These are phyloP conservation scores for Petrocephalus sullivani DNA, from an alignment of 2,797 vertebrate species.

Conservation along the genomic window DNA sequence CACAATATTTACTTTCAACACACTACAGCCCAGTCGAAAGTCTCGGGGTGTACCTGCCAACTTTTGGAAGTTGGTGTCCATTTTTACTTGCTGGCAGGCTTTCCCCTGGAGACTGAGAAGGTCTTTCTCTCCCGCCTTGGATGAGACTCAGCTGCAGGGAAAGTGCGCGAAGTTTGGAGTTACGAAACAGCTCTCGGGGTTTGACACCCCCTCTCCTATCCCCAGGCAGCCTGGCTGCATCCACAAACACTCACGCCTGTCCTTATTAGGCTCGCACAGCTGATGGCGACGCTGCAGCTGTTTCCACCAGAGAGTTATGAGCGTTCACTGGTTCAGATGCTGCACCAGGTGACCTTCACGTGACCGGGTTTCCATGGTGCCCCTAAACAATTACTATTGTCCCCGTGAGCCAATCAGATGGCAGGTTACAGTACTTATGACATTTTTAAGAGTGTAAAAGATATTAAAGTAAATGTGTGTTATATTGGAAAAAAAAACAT, in stretches of 20 bases:
- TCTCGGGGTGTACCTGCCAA: not conserved
- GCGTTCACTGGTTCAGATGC: not conserved
- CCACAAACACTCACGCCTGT: conserved; percentile 35
- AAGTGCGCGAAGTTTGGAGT: not conserved
- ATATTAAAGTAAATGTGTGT: not conserved
- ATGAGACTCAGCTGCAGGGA: not conserved
- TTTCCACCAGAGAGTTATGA: conserved; percentile 14
- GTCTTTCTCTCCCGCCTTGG: not conserved
- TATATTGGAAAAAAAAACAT: not conserved
- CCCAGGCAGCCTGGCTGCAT: conserved; percentile 44
- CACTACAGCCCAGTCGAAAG: not conserved
- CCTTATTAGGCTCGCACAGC: conserved; percentile 58
- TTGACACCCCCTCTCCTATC: not conserved
- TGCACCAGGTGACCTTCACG: not conserved
- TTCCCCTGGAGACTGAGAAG: not conserved
- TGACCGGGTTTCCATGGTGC: not conserved
- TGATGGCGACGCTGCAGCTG: conserved; percentile 30
- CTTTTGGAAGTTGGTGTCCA: not conserved
- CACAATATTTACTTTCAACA: not conserved
- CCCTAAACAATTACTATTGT: not conserved
- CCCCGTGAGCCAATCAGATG: not conserved
- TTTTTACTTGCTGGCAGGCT: not conserved
- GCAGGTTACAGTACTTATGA: not conserved
- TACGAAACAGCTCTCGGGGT: not conserved
- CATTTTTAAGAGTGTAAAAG: not conserved